Conservation (phyloP, 2,888 invertebrate species). For the Oxystoma pomonae region DNA sequence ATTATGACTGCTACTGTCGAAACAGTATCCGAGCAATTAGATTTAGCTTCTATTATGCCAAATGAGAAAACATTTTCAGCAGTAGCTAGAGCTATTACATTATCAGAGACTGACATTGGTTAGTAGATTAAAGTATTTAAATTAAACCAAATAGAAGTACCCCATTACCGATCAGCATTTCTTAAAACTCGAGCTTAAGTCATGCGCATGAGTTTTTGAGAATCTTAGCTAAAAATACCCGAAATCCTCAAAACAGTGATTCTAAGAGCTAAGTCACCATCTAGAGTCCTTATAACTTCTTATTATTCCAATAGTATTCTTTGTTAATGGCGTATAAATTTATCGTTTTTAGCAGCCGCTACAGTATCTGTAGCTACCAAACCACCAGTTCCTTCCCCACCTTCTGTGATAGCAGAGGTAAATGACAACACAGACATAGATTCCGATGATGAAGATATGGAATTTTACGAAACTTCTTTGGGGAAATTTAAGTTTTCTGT, state of each 20-base stretch:
- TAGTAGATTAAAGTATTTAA: no score
- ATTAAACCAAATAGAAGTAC: no score
- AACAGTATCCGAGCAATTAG: conserved; percentile 87
- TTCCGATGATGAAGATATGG: conserved; percentile 70
- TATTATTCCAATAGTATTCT: no score
- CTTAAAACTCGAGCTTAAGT: no score
- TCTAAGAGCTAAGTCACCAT: no score
- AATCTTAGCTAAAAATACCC: no score
- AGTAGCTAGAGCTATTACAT: conserved; percentile 79
- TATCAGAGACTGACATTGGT: conserved; percentile 87
- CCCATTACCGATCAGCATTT: no score
- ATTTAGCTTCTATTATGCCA: conserved; percentile 82
- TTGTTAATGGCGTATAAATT: no score
- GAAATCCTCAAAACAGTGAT: no score
- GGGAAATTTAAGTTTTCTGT: conserved; percentile 90
- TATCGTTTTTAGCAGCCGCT: conserved; percentile 48
- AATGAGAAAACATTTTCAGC: conserved; percentile 70
- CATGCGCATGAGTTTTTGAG: no score
- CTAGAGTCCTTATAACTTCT: no score
- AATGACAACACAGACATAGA: conserved; percentile 67
- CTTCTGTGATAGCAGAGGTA: conserved; percentile 59
- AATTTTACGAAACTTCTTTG: conserved; percentile 90
- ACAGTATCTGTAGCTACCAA: conserved; percentile 72
- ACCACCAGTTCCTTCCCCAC: conserved; percentile 48
- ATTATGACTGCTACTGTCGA: conserved; percentile 95